Evolutionary conservation across 1,140 invertebrate genomes (phyloP).

Genomic region (Fopius arisanus): DNA sequence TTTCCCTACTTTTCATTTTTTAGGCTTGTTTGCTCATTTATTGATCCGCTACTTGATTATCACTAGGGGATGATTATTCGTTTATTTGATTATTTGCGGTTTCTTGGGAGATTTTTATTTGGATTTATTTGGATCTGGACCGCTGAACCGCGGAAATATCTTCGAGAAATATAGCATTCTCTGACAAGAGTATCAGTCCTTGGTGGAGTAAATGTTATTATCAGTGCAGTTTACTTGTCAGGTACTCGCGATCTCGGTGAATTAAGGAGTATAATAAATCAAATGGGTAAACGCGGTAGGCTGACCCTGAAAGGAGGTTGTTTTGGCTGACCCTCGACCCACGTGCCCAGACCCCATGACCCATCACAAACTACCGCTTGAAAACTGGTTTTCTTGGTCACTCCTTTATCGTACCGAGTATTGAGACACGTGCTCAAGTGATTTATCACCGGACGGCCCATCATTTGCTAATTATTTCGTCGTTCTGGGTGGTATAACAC

Average conservation of each 20-base stretch:
- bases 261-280: conserved; percentile 58
- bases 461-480: conserved; percentile 5
- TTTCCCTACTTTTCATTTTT: too few species aligned
- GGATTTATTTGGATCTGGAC: too few species aligned
- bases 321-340: conserved; percentile 64
- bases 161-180: too few species aligned
- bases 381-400: conserved; percentile 47
- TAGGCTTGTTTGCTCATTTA: too few species aligned
- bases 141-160: too few species aligned
- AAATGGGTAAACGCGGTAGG: conserved; percentile 51
- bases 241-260: background rate
- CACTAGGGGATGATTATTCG: too few species aligned
- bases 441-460: background rate
- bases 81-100: too few species aligned
- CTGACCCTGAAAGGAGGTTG: conserved; percentile 60
- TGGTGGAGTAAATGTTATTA: too few species aligned
- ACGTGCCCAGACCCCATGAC: conserved; percentile 56
- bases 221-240: too few species aligned
- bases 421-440: conserved; percentile 4
- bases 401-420: conserved; percentile 44
- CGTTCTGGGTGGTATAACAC: background rate
- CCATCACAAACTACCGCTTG: conserved; percentile 48
- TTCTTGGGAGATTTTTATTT: too few species aligned
- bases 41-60: too few species aligned
- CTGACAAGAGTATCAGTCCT: too few species aligned